These are phyloP conservation scores for Drosophila sp. DNA, from an alignment of 1,140 invertebrate species.

Conservation along the genomic window DNA sequence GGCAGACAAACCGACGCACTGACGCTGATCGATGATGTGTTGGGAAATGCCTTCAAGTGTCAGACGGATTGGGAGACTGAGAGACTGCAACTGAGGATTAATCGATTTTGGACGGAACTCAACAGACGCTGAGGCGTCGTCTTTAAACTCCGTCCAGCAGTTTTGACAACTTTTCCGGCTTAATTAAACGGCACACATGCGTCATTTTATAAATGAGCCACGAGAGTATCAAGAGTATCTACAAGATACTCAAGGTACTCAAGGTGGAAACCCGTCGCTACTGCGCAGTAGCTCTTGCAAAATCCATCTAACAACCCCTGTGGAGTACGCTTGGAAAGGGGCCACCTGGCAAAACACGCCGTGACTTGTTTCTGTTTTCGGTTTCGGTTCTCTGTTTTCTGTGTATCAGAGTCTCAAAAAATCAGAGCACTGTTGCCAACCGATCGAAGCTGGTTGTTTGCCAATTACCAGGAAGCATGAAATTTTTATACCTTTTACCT, in stretches of 20 bases:
- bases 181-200: conserved; percentile 51
- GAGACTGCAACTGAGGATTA: conserved; percentile 11
- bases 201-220: conserved; percentile 17
- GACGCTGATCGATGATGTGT: conserved; percentile 74
- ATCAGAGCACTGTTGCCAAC: conserved; percentile 56
- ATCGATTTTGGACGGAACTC: conserved; percentile 25
- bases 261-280: conserved; percentile 51
- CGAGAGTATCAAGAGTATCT: background rate
- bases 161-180: conserved; percentile 45
- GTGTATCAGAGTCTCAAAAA: background rate
- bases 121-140: conserved; percentile 49
- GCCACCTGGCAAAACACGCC: conserved; percentile 62
- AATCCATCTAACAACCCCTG: conserved; percentile 55
- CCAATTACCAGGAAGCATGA: conserved; percentile 79
- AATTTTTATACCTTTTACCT: conserved; percentile 58
- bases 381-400: too few relatives aligned
- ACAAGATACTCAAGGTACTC: conserved; percentile 8
- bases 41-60: conserved; percentile 42
- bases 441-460: conserved; percentile 53
- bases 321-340: background rate
- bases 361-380: conserved; percentile 65
- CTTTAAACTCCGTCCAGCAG: conserved; percentile 27
- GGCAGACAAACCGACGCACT: conserved; percentile 38
- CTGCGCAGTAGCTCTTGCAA: conserved; percentile 57
- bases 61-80: conserved; percentile 3